Evolutionary conservation across 2,113 vertebrate genomes (phyloP), one percentile per base, ranked within the genome.

Genomic region (Micromys minutus): DNA sequence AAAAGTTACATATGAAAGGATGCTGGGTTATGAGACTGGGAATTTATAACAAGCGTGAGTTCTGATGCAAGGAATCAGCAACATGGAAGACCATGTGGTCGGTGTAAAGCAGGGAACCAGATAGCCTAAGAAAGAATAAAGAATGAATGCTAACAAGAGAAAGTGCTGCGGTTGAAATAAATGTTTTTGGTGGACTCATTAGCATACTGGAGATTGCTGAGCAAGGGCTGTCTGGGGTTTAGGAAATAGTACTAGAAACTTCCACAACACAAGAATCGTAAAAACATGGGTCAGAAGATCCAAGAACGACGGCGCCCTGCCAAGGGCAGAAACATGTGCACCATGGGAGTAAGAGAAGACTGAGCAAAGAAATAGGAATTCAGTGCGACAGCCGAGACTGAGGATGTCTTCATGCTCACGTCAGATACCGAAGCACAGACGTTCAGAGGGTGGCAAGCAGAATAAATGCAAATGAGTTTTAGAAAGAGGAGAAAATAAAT

Each of bases 111-210:
- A 47, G 55, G 29, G 13, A 88, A 45, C 15, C 34, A 67, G 71
- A 89, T 84, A 93, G 65, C 59, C 72, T 91, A 89, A 95, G 65
- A 84, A 90, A 69, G 11, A 69, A 83, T 26, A 55, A 36, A 52
- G 69, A 61, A 9, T 61, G 59, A 93, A 89, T 83, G 39, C 15
- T 76, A 29, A 16, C 57, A 89, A 81, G 81, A 29, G 72, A 87
- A 94, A 89, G 61, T n/a, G 45, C 45, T 72, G 9, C 29, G 24
- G 63, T 3, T 63, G 50, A 83, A 77, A 89, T 67, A 47, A 94
- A 69, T 90, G 50, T 7, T 19, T 74, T 88, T 79, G 15, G 17
- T 85, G 36, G 63, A 15, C 39, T 92, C 26, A 21, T 79, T 67
- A 75, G n/a, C 47, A 69, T 13, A 29, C 22, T 84, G 17, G 55